phyloP scores from a whole-genome alignment of 2,113 vertebrate species.

The Empidonax traillii region DNA sequence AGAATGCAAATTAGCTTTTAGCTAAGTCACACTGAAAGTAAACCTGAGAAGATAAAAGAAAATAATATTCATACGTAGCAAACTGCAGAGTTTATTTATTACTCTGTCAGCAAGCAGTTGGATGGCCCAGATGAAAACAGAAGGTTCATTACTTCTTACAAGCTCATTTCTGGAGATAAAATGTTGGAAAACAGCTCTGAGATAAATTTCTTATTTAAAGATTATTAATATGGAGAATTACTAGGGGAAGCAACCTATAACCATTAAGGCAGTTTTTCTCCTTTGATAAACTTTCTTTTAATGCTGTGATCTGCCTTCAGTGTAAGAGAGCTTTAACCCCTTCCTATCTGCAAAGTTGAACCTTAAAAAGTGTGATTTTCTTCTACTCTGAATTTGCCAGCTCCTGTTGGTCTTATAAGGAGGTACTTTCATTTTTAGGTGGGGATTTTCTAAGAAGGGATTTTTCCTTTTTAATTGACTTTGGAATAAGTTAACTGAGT shows the following conservation, averaged over 20 bases:
- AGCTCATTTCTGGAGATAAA: not conserved
- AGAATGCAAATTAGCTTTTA: not conserved
- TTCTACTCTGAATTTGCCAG: not conserved
- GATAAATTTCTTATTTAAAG: not conserved
- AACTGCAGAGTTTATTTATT: not conserved
- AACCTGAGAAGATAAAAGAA: slow-evolving; percentile 12
- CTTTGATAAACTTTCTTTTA: not conserved
- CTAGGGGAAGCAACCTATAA: not conserved
- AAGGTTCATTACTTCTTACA: not conserved
- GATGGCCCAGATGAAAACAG: not conserved
- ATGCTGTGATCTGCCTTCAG: not conserved
- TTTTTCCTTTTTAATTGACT: not conserved
- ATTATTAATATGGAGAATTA: not conserved
- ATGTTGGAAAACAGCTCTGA: not conserved
- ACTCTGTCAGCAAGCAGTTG: not conserved
- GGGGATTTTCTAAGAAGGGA: not conserved
- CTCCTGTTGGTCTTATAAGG: not conserved
- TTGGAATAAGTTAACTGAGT: not conserved
- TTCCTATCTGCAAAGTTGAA: not conserved
- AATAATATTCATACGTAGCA: not conserved
- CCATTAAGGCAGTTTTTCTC: not conserved
- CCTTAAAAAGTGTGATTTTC: not conserved
- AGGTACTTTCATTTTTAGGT: not conserved
- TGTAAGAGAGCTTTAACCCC: not conserved
- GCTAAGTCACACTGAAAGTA: not conserved